These are phyloP conservation scores for Sciurus carolinensis DNA, from an alignment of 2,797 vertebrate genomes.

Conservation along the genomic window DNA sequence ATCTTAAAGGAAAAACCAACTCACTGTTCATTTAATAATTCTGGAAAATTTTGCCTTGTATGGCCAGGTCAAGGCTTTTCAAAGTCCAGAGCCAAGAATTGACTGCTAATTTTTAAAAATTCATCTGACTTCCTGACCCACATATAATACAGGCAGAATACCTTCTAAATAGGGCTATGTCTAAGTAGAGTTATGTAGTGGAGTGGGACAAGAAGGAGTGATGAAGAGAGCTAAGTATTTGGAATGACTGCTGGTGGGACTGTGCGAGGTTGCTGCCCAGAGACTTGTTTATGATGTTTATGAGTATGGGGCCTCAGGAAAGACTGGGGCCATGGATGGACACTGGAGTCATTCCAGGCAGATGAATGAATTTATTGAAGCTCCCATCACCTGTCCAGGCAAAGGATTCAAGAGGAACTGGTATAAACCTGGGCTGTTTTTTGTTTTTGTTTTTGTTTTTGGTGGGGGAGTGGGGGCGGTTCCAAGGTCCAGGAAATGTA, in stretches of 20 bases:
- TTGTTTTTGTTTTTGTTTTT: neutral
- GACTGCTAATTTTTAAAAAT: neutral
- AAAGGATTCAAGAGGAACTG: neutral
- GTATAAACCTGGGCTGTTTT: neutral
- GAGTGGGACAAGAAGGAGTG: neutral
- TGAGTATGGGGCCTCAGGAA: neutral
- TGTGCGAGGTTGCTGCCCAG: neutral
- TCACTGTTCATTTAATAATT: neutral
- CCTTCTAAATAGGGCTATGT: neutral
- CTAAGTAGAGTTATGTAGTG: neutral
- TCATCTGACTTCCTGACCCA: neutral
- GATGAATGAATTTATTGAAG: neutral
- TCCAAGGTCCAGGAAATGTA: neutral
- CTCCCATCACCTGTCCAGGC: neutral
- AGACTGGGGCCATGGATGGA: neutral
- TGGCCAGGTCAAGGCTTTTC: constrained; percentile 17
- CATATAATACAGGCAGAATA: neutral
- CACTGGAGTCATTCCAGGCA: neutral
- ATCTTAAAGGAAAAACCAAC: neutral
- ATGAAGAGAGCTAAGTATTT: neutral
- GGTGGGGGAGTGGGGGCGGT: neutral
- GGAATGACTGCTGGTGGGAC: neutral
- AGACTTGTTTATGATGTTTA: neutral
- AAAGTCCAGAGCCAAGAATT: neutral
- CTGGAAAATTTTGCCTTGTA: neutral